Evolutionary conservation across 2,797 vertebrate species (phyloP).

Genomic region (Propithecus perrieri): DNA sequence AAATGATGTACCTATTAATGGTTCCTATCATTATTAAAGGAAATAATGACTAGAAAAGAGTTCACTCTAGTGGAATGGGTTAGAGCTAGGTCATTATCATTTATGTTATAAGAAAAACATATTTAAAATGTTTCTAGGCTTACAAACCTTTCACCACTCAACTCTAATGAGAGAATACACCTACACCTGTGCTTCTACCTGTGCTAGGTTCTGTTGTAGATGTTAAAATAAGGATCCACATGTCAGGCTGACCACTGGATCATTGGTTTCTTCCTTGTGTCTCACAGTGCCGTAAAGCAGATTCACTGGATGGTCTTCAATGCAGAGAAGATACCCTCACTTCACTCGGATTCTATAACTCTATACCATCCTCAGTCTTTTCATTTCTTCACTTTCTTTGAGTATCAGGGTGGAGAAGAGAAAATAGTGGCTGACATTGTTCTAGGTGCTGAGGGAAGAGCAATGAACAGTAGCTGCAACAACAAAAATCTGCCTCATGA

Average conservation of each 20-base stretch:
- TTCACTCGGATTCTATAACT: background rate
- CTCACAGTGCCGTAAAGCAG: background rate
- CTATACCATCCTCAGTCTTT: background rate
- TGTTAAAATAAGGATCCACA: background rate
- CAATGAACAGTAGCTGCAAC: background rate
- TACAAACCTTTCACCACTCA: background rate
- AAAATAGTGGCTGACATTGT: background rate
- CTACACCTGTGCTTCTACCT: background rate
- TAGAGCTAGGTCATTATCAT: background rate
- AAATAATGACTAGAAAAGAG: background rate
- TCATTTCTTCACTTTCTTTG: background rate
- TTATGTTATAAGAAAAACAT: background rate
- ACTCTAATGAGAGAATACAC: background rate
- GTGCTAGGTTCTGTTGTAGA: no score
- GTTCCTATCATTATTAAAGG: background rate
- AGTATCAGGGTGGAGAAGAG: background rate
- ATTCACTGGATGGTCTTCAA: background rate
- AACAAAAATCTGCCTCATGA: background rate
- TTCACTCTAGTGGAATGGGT: background rate
- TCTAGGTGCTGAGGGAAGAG: background rate
- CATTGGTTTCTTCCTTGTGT: background rate
- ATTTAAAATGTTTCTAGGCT: background rate
- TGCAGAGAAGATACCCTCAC: background rate
- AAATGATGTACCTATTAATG: background rate
- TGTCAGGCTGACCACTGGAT: background rate